Evolutionary conservation across 2,797 vertebrate genomes (phyloP).

Genomic region (Rhinella marina): DNA sequence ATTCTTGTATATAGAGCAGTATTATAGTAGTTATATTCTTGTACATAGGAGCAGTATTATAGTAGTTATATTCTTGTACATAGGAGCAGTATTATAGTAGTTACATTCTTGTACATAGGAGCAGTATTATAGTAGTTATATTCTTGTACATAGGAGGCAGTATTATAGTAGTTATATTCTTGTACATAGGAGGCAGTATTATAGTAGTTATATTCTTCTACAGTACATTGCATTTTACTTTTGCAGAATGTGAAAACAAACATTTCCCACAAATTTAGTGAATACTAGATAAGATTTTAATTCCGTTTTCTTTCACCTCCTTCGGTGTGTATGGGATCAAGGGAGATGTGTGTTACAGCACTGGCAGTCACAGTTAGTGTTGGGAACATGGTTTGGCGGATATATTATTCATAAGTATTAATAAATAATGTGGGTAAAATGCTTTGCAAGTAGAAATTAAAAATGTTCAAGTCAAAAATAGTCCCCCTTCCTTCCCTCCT

Average conservation of each 20-base stretch:
- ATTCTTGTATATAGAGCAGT: background rate
- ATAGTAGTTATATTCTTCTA: background rate
- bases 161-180: background rate
- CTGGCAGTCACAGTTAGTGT: conserved; percentile 26
- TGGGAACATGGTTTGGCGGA: conserved; percentile 4
- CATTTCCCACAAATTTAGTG: background rate
- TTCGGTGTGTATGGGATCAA: background rate
- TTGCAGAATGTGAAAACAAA: background rate
- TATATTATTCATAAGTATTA: conserved; percentile 27
- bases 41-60: background rate
- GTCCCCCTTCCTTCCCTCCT: too few relatives aligned
- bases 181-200: background rate
- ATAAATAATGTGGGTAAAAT: conserved; percentile 33
- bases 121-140: conserved; percentile 12
- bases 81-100: conserved; percentile 4
- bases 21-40: background rate
- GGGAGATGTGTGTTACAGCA: background rate
- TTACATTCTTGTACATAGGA: background rate
- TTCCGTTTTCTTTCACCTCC: background rate
- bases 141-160: background rate
- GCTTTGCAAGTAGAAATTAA: conserved; percentile 26
- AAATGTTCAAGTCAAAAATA: conserved; percentile 17
- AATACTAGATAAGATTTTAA: background rate
- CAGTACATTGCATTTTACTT: background rate
- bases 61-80: background rate